Base-by-base conservation (phyloP, 1,140 invertebrate species). In the Chrysoperla carnea region DNA sequence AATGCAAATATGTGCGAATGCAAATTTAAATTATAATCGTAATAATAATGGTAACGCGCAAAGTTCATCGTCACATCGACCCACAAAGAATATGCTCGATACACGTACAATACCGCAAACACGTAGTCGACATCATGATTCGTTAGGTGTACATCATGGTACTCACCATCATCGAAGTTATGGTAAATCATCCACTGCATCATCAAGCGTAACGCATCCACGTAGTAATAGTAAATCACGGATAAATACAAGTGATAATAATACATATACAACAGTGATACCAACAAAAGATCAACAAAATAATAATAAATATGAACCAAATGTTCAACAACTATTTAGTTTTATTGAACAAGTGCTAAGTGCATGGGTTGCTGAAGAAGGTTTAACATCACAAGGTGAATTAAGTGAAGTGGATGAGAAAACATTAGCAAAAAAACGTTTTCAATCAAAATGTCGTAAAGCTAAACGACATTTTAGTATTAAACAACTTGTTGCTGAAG, bases 291-390 rank as follows among this genome's bases (percentile, higher is more conserved):
- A 13, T 11, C 8, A n/a, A 15, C 8, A n/a, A 9, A 15, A 2
- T 23, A 40, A 28, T 9, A n/a, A 9, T 6, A 46, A 56, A 48
- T 63, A 68, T 61, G 71, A 78, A 52, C 70, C 75, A n/a, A 80
- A 81, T 56, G 78, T 81, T n/a, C 76, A 80, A 55, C 75, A 80
- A 58, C 64, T 81, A 43, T 81, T 81, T 57, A 78, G 75, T 55
- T 81, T 81, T 52, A 79, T 81, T 39, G 78, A 80, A 56, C 72
- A 72, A 46, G 74, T 77, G 29, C 55, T 76, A 33, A 76, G 73
- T 51, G 73, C 75, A 14, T 76, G 74, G 74, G 74, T 74, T 8
- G 72, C 74, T 39, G 75, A 78, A 47, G 75, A 77, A 44, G 74
- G 74, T 11, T 64, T 76, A 36, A 71, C 69, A 1, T 75, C 73